Base-by-base conservation (phyloP, 2,113 vertebrate species). In the Megalops atlanticus region DNA sequence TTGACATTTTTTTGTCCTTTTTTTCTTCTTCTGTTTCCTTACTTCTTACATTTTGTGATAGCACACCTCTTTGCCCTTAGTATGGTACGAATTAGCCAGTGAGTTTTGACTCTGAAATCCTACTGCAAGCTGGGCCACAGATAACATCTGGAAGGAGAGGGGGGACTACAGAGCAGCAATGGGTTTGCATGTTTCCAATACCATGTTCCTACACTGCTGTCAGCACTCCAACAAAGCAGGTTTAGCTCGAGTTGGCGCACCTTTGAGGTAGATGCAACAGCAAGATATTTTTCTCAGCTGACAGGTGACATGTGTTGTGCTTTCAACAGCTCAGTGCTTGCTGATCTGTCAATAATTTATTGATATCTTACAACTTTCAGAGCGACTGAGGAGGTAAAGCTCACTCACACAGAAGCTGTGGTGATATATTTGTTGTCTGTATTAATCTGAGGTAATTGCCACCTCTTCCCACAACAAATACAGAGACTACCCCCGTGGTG, bases 41-140 rank as follows among this genome's bases (percentile, higher is more conserved):
- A 64, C 38, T n/a, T n/a, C n/a, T n/a, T n/a, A n/a, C 12, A 38
- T 36, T 36, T 21, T 76, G 68, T n/a, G 43, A 68, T 75, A 80
- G 58, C 49, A 52, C 35, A 36, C 72, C 52, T 38, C 15, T 21
- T 4, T 27, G 24, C 21, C 72, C 72, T 72, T 4, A 40, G 39
- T 74, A 39, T 74, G 72, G 45, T 43, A 31, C 5, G 38, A 58
- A 40, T 45, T 74, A 76, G 36, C 27, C 35, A 21, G 40, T 12
- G 38, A 45, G 21, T 27, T 27, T 68, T 27, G 52, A 33, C 35
- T 52, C 36, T 38, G 47, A 4, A 54, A 58, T 77, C 45, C 49
- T 54, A 54, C 35, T 33, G 27, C n/a, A 52, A 54, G 70, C 70
- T 27, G 33, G 1, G 38, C 58, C 58, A 24, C 58, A 31, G 21